These are phyloP conservation scores for Cecropterus lyciades DNA, from an alignment of 1,140 invertebrate species.

Conservation along the genomic window DNA sequence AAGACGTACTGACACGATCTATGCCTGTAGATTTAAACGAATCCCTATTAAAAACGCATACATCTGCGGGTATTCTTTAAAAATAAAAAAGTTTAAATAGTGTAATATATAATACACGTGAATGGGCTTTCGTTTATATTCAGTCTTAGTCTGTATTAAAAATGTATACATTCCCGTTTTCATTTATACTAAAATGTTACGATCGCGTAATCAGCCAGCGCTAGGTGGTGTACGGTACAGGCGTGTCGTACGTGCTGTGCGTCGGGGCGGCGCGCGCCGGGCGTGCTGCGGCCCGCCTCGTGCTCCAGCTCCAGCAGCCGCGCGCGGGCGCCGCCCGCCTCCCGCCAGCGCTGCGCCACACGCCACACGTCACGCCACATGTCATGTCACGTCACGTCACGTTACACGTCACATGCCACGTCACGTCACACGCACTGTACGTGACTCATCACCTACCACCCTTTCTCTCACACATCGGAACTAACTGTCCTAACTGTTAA, in stretches of 20 bases:
- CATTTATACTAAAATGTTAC: too few relatives aligned
- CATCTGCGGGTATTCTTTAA: too few relatives aligned
- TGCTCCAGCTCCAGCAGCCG: constrained; percentile 75
- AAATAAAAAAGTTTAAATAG: too few relatives aligned
- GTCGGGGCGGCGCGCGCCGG: constrained; percentile 61
- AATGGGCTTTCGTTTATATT: too few relatives aligned
- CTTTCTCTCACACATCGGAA: neutral
- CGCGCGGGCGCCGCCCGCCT: constrained; percentile 47
- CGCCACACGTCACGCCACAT: constrained; percentile 25
- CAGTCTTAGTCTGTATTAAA: too few relatives aligned
- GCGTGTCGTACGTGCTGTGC: constrained; percentile 40
- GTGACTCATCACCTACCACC: constrained; percentile 22
- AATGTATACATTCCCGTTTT: too few relatives aligned
- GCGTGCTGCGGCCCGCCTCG: constrained; percentile 79
- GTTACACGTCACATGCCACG: constrained; percentile 45
- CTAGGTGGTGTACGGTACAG: too few relatives aligned
- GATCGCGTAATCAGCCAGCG: constrained; percentile 3
- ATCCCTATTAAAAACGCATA: too few relatives aligned
- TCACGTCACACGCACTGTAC: constrained; percentile 41
- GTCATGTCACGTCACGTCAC: constrained; percentile 43
- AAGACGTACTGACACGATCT: too few relatives aligned
- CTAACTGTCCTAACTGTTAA: too few relatives aligned
- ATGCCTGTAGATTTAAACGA: too few relatives aligned
- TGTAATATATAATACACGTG: too few relatives aligned
- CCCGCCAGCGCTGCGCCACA: constrained; percentile 34